A percentile compares a stretch with the other conserved stretches of the same genome.
Conservation (phyloP, 2,888 invertebrate genomes). For the Aporophyla lueneburgensis region DNA sequence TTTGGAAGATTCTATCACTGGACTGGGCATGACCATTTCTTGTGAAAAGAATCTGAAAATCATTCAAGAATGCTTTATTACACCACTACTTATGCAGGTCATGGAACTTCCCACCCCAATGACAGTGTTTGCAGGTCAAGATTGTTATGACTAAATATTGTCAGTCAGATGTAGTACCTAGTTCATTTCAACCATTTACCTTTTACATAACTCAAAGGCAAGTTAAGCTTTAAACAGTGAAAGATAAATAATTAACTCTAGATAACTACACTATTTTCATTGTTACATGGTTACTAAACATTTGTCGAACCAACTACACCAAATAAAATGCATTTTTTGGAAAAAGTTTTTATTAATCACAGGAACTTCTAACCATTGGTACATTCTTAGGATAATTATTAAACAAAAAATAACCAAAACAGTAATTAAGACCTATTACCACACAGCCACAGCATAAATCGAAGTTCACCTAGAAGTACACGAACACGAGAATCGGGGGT, state of each 20-base stretch:
- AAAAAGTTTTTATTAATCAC: too few relatives aligned
- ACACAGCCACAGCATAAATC: too few relatives aligned
- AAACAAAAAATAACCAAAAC: too few relatives aligned
- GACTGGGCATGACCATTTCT: slow-evolving; percentile 91
- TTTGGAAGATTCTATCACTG: slow-evolving; percentile 85
- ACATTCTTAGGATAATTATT: too few relatives aligned
- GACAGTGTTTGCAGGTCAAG: background rate
- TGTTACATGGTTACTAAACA: too few relatives aligned
- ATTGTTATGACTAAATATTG: background rate
- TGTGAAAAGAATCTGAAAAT: slow-evolving; percentile 89
- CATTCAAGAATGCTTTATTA: slow-evolving; percentile 1
- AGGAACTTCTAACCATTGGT: too few relatives aligned
- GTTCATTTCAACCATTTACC: background rate
- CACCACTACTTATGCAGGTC: background rate
- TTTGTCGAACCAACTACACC: too few relatives aligned
- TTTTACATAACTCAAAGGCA: background rate
- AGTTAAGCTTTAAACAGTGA: background rate
- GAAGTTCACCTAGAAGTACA: too few relatives aligned
- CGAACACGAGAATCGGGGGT: too few relatives aligned
- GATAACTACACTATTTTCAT: too few relatives aligned
- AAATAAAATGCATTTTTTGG: too few relatives aligned
- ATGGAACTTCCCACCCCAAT: background rate
- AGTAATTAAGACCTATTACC: too few relatives aligned
- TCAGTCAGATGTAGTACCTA: background rate
- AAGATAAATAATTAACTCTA: background rate